A percentile compares a stretch with the other conserved stretches of the same genome.
Evolutionary conservation across 2,113 vertebrate genomes (phyloP).

Genomic region (Antechinus flavipes): DNA sequence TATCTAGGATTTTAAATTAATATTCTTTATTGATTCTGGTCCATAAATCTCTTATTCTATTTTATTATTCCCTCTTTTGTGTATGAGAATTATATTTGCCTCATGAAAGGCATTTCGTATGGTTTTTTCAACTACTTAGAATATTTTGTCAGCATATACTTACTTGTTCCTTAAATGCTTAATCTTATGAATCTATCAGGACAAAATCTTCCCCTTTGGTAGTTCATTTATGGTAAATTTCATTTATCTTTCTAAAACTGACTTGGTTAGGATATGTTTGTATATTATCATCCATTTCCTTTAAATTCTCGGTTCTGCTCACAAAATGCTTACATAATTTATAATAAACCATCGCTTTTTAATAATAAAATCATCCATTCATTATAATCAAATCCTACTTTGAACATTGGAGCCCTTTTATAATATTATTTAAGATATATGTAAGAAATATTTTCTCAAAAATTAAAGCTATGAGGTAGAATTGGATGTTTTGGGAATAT

Average conservation of each 20-base stretch:
- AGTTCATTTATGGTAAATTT: neutral
- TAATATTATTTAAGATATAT: neutral
- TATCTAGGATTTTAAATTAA: neutral
- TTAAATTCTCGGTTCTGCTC: neutral
- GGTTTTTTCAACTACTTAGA: too few species aligned
- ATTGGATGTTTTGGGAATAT: neutral
- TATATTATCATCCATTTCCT: neutral
- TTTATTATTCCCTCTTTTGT: too few species aligned
- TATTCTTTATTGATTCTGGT: too few species aligned
- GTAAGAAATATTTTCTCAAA: neutral
- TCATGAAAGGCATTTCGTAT: too few species aligned
- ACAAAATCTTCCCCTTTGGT: neutral
- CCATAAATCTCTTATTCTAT: too few species aligned
- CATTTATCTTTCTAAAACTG: neutral
- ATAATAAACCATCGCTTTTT: neutral
- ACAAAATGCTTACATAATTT: neutral
- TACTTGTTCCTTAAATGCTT: too few species aligned
- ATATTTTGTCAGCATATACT: too few species aligned
- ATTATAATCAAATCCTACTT: neutral
- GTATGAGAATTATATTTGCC: too few species aligned
- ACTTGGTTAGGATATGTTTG: neutral
- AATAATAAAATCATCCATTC: neutral
- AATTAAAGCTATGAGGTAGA: neutral
- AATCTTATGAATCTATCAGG: too few species aligned
- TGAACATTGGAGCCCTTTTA: neutral